These are phyloP conservation scores for Campoplex nolae DNA, from an alignment of 2,888 invertebrate genomes.

Conservation along the genomic window DNA sequence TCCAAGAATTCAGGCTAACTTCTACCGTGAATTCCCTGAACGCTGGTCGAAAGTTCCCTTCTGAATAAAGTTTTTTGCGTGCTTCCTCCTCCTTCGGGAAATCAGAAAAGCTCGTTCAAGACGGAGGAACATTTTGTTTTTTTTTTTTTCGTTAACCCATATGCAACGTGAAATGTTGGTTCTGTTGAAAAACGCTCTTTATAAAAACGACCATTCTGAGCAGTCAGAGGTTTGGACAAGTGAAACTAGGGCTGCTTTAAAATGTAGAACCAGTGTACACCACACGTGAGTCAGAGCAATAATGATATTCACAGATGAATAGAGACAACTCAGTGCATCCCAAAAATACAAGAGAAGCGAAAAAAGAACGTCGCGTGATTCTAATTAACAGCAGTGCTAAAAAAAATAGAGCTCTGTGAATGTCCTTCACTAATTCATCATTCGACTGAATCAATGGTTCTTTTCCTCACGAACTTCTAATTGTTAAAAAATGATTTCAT, in stretches of 20 bases:
- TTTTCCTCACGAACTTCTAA: not conserved
- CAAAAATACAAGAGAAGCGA: not conserved
- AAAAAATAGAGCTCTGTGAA: not conserved
- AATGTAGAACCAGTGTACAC: not conserved
- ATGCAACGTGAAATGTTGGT: not conserved
- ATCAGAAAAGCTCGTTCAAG: constrained; percentile 29
- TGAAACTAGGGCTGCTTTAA: not conserved
- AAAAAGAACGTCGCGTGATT: not conserved
- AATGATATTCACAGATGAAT: not conserved
- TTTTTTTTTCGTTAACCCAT: constrained; percentile 14
- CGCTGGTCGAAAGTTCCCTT: not conserved
- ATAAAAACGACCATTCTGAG: not conserved
- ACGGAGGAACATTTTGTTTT: constrained; percentile 20
- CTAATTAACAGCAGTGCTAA: not conserved
- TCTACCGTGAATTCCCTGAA: not conserved
- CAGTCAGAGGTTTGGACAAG: not conserved
- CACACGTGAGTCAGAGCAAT: not conserved
- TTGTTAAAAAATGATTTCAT: not conserved
- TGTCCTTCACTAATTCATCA: not conserved
- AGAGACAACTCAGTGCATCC: not conserved
- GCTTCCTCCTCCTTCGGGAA: constrained; percentile 43
- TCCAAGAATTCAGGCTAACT: not conserved
- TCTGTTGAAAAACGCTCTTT: not conserved
- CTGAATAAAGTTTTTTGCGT: not conserved
- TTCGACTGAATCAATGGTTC: not conserved